Evolutionary conservation across 2,113 vertebrate genomes (phyloP).

Genomic region (Plectropomus leopardus): DNA sequence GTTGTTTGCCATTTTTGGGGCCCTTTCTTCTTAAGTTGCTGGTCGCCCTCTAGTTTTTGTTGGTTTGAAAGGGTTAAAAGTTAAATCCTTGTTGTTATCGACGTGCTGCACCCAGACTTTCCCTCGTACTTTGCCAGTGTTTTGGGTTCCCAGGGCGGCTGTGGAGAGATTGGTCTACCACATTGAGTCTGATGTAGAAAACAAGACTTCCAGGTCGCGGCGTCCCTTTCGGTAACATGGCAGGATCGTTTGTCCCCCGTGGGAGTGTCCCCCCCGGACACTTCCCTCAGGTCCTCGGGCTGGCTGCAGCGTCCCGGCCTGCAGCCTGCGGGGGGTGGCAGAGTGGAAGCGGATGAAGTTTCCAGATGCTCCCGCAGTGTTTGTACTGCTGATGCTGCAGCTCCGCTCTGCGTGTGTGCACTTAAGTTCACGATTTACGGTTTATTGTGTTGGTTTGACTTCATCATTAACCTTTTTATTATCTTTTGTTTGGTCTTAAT

Average conservation of each 20-base stretch:
- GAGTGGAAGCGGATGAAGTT: constrained; percentile 72
- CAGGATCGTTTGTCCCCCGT: constrained; percentile 66
- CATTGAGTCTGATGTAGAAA: constrained; percentile 76
- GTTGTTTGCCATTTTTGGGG: too few species aligned
- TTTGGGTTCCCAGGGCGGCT: constrained; percentile 63
- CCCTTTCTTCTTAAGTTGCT: too few species aligned
- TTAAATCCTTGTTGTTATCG: too few species aligned
- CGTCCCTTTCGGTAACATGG: constrained; percentile 50
- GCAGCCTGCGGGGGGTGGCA: constrained; percentile 54
- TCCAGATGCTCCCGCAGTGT: constrained; percentile 78
- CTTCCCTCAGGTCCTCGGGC: constrained; percentile 68
- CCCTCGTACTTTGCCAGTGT: background rate
- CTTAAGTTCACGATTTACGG: constrained; percentile 18
- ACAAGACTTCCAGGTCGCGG: constrained; percentile 67
- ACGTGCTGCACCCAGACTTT: background rate
- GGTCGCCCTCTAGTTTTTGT: too few species aligned
- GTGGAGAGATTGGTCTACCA: constrained; percentile 76
- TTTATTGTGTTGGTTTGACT: constrained; percentile 28
- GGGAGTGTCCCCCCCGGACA: constrained; percentile 58
- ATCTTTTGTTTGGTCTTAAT: background rate
- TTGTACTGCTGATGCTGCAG: constrained; percentile 60
- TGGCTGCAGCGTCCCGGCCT: constrained; percentile 45
- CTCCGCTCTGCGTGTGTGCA: background rate
- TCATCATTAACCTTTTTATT: background rate
- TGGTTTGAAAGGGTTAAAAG: too few species aligned